Conservation (phyloP, 2,888 invertebrate species). For the Troides aeacus region DNA sequence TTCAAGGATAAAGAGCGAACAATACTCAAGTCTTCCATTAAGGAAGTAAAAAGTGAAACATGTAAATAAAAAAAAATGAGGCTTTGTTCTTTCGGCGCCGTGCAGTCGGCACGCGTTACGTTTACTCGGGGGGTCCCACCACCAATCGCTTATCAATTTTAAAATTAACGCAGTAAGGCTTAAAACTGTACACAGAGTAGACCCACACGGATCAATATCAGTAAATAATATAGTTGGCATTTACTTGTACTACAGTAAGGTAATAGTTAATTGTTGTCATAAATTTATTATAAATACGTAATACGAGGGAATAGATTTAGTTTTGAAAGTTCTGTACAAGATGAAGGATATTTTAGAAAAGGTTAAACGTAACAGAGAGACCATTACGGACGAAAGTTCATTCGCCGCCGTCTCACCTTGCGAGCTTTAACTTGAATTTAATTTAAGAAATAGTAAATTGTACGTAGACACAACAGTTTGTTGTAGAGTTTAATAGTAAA, state of each 20-base stretch:
- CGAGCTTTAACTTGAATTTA: slow-evolving; percentile 10
- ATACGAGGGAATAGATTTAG: neutral
- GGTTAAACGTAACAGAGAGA: neutral
- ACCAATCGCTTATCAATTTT: slow-evolving; percentile 9
- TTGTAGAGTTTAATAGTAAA: no score
- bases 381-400: slow-evolving; percentile 23
- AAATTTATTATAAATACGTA: neutral
- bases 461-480: no score
- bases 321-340: no score
- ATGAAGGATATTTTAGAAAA: no score
- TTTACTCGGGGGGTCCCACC: slow-evolving; percentile 11
- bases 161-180: slow-evolving; percentile 7
- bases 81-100: slow-evolving; percentile 39
- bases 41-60: slow-evolving; percentile 25
- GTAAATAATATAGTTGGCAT: slow-evolving; percentile 23
- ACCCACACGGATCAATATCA: slow-evolving; percentile 19
- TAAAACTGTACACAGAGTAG: neutral
- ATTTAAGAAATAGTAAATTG: no score
- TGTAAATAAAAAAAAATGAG: slow-evolving; percentile 35
- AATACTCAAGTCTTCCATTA: neutral
- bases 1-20: neutral
- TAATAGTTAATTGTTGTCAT: slow-evolving; percentile 2
- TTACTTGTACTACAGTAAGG: slow-evolving; percentile 15
- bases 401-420: slow-evolving; percentile 10
- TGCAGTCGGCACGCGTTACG: slow-evolving; percentile 38